Conservation (phyloP, 2,888 invertebrate species). For the Drosophila eohydei region DNA sequence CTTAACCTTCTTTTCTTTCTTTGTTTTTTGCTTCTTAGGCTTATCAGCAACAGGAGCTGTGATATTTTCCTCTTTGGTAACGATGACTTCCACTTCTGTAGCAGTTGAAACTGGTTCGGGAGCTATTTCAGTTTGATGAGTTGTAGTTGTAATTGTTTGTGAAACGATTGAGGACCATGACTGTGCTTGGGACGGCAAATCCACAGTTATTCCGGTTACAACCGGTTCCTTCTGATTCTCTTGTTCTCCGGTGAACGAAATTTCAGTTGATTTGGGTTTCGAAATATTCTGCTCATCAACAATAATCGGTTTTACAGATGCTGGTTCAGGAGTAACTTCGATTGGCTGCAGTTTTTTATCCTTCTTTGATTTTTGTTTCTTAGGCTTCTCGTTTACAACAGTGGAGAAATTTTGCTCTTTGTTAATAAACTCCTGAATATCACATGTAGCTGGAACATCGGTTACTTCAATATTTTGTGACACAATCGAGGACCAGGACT, state of each 20-base stretch:
- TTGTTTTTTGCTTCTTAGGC: constrained; percentile 38
- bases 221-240: background rate
- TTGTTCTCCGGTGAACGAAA: no score
- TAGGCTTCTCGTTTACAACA: constrained; percentile 12
- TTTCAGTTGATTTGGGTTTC: no score
- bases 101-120: background rate
- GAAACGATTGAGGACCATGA: constrained; percentile 66
- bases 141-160: constrained; percentile 34
- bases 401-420: constrained; percentile 15
- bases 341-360: constrained; percentile 25
- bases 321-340: background rate
- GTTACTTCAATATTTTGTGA: constrained; percentile 29
- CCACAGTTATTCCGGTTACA: background rate
- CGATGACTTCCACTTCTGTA: background rate
- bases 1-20: constrained; percentile 39
- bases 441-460: background rate
- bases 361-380: constrained; percentile 37
- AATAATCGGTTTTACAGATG: background rate
- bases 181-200: constrained; percentile 1
- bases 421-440: constrained; percentile 7
- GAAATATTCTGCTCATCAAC: background rate
- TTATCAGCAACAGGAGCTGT: constrained; percentile 26
- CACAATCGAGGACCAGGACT: constrained; percentile 52
- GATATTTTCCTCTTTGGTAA: constrained; percentile 20
- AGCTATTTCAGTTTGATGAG: background rate